Evolutionary conservation across 2,113 vertebrate genomes (phyloP), one percentile per base, ranked within the genome.

Genomic region (Psettodes erumei): DNA sequence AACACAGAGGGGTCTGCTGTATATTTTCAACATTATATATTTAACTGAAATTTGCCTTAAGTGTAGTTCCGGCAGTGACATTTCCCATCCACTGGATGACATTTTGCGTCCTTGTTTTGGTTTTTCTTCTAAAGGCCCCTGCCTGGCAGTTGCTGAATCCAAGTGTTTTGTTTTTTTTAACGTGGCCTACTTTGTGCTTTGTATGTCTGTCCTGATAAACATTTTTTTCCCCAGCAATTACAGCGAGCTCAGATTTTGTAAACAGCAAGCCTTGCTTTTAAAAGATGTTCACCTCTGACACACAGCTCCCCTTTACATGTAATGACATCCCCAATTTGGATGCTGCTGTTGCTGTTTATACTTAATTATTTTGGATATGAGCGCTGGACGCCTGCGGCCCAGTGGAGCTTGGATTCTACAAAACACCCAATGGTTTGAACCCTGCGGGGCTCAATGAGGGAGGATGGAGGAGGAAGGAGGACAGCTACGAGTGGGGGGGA

Each of bases 361-460:
- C 25, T 21, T 42, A 43, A 54, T 81, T 80, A 58, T 73, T 43
- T 33, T 65, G 51, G 33, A 55, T 58, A 38, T 27, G 12, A 80
- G 25, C 12, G 27, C 79, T 59, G 40, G 47, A 42, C 55, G 37
- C 40, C 45, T 78, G 55, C 30, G 0, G 50, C 35, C 16, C 38
- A 68, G 61, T 10, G 38, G 42, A 69, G 51, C 43, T 67, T 61
- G 4, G 66, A 51, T 53, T 58, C 50, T 48, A 79, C 51, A 45
- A n/a, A 61, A 56, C 53, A 65, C 32, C 60, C 37, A 38, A n/a
- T 47, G 27, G 33, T 63, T 72, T 77, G 38, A 77, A 77, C 42
- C 68, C 53, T 70, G 59, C 64, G 66, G 35, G 54, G 61, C 59
- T 77, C 13, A 77, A 81, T 30, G 45, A 81, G 50, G 70, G 64